Conservation (phyloP, 2,113 vertebrate genomes). For the Acanthochromis polyacanthus region DNA sequence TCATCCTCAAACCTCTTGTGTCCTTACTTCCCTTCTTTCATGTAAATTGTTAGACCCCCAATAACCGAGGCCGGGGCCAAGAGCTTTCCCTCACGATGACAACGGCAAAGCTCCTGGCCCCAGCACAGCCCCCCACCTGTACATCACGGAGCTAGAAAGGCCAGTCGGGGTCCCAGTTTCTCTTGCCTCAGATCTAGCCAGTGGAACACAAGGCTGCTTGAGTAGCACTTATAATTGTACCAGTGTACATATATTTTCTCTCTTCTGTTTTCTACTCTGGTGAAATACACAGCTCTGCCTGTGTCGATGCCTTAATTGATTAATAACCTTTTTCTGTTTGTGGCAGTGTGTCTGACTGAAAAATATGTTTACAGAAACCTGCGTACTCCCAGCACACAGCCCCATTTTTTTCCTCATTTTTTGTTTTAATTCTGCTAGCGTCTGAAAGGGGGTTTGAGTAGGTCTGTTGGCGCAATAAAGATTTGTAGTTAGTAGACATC, state of each 20-base stretch:
- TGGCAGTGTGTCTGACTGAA: conserved; percentile 62
- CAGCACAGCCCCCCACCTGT: conserved; percentile 29
- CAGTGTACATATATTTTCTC: conserved; percentile 75
- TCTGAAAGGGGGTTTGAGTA: neutral
- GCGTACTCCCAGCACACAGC: conserved; percentile 22
- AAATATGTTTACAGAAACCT: conserved; percentile 56
- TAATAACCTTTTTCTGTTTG: conserved; percentile 51
- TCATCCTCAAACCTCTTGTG: conserved; percentile 65
- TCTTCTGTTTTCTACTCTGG: conserved; percentile 73
- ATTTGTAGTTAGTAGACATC: conserved; percentile 15
- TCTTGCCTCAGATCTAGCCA: conserved; percentile 52
- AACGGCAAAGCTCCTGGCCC: conserved; percentile 47
- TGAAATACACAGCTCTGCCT: conserved; percentile 65
- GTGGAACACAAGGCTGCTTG: conserved; percentile 64
- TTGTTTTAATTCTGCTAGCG: conserved; percentile 10
- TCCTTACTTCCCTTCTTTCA: conserved; percentile 61
- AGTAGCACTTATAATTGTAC: conserved; percentile 76
- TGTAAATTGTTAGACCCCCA: conserved; percentile 57
- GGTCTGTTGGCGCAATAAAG: conserved; percentile 5
- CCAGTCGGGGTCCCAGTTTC: conserved; percentile 36
- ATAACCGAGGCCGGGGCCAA: conserved; percentile 48
- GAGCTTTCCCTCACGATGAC: conserved; percentile 48
- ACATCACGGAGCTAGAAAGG: conserved; percentile 50
- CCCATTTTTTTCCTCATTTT: conserved; percentile 12
- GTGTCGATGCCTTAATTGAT: conserved; percentile 79